A percentile compares a stretch with the other conserved stretches of the same genome.
Conservation (phyloP, 2,113 vertebrate genomes). For the Dromaius novaehollandiae region DNA sequence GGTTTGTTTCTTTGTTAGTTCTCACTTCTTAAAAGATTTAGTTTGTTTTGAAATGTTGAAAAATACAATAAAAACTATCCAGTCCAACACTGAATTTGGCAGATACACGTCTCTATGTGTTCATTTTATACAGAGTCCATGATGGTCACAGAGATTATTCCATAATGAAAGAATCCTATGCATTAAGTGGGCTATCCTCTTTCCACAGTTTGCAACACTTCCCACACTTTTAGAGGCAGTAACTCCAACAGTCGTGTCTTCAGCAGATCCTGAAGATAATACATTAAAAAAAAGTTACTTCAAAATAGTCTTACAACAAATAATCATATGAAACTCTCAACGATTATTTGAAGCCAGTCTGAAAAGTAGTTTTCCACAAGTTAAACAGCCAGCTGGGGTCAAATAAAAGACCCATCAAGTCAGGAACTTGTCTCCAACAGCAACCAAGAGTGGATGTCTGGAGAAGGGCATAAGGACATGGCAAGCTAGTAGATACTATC, state of each 20-base stretch:
- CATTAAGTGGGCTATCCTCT: background rate
- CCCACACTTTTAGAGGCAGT: background rate
- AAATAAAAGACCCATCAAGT: background rate
- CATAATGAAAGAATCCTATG: background rate
- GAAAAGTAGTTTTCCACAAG: background rate
- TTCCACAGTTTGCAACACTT: background rate
- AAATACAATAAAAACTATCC: background rate
- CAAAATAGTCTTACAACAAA: background rate
- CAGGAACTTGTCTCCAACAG: background rate
- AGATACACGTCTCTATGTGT: background rate
- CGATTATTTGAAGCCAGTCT: background rate
- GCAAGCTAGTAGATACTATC: background rate
- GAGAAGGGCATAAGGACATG: background rate
- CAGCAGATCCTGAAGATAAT: constrained; percentile 48
- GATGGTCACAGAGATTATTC: background rate
- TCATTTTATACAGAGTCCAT: background rate
- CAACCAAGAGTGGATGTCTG: background rate
- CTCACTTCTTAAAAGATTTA: background rate
- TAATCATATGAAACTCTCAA: background rate
- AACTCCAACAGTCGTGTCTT: background rate
- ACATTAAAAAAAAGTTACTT: constrained; percentile 14
- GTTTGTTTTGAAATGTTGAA: constrained; percentile 2
- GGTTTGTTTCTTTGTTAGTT: background rate
- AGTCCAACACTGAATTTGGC: constrained; percentile 20
- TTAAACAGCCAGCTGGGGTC: background rate